Evolutionary conservation across 2,113 vertebrate genomes (phyloP), one percentile per base, ranked within the genome.

Genomic region (Amphiprion percula): DNA sequence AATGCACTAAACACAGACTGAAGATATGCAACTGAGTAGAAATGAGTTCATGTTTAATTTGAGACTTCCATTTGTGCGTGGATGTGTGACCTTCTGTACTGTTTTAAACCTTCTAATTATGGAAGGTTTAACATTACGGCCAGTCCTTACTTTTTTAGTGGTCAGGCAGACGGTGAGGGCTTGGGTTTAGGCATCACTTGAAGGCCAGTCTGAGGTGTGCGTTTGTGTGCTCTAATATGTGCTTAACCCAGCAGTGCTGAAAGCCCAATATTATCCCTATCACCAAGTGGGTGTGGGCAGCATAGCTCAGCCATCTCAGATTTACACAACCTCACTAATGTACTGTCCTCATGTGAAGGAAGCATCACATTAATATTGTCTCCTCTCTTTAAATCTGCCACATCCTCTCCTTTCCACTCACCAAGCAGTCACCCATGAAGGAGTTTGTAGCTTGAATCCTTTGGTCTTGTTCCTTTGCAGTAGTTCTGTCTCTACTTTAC

Each of bases 301-400:
- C 47, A 74, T 82, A 64, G 67, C 60, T 87, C 87, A 85, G 4
- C 68, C 67, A 26, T 58, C 50, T 61, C 68, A 78, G 79, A 85
- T 74, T 82, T 82, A 85, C 76, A 63, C 65, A 33, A 16, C 79
- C 33, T 26, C 24, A 0, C 83, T 86, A 67, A 82, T 68, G 78
- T 23, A 49, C 74, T 30, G 16, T 19, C 26, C 63, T 81, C n/a
- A 68, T 68, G 70, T 74, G 77, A 68, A 65, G 66, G 74, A 52
- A 67, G 79, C 47, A 33, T 52, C 55, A 1, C 76, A 77, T 83
- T 87, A 85, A 78, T 73, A 80, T 63, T 68, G 71, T 80, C 76
- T 84, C 79, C 70, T 71, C 69, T 84, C 41, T 74, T 87, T 78
- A 86, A 74, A 84, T 73, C 70, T 83, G 79, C 60, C 63, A 33